A percentile compares a stretch with the other conserved stretches of the same genome.
phyloP scores from a whole-genome alignment of 2,888 invertebrate genomes.

The Masnerella sp. region DNA sequence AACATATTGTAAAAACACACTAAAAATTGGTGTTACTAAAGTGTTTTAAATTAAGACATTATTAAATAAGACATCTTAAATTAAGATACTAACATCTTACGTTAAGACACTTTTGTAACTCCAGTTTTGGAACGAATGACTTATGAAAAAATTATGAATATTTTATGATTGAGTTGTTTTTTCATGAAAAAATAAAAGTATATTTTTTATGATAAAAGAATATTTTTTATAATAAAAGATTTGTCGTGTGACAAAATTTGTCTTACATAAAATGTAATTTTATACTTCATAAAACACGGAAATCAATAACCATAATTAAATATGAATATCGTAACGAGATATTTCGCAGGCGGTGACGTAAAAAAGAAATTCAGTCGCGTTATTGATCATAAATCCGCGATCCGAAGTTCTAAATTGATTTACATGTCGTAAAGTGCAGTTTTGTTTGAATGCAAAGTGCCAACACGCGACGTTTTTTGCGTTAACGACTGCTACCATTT shows the following conservation, averaged over 20 bases:
- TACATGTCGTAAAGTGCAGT: background rate
- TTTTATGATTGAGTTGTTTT: too few species aligned
- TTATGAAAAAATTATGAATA: too few species aligned
- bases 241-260: background rate
- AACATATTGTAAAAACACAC: too few species aligned
- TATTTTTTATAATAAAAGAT: background rate
- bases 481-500: background rate
- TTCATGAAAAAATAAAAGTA: too few species aligned
- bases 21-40: too few species aligned
- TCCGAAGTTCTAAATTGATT: background rate
- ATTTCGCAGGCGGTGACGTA: background rate
- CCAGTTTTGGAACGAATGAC: too few species aligned
- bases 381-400: constrained; percentile 4
- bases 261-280: constrained; percentile 5
- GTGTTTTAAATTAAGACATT: too few species aligned
- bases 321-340: constrained; percentile 2
- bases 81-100: too few species aligned
- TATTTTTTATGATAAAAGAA: background rate
- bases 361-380: background rate
- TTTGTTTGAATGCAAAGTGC: background rate
- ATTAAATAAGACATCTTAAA: too few species aligned
- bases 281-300: background rate
- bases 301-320: constrained; percentile 2
- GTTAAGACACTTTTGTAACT: too few species aligned
- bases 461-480: too few species aligned